A percentile compares a stretch with the other conserved stretches of the same genome.
These are phyloP conservation scores for Psittacara wagleri DNA, from an alignment of 2,113 vertebrate species.

Conservation along the genomic window DNA sequence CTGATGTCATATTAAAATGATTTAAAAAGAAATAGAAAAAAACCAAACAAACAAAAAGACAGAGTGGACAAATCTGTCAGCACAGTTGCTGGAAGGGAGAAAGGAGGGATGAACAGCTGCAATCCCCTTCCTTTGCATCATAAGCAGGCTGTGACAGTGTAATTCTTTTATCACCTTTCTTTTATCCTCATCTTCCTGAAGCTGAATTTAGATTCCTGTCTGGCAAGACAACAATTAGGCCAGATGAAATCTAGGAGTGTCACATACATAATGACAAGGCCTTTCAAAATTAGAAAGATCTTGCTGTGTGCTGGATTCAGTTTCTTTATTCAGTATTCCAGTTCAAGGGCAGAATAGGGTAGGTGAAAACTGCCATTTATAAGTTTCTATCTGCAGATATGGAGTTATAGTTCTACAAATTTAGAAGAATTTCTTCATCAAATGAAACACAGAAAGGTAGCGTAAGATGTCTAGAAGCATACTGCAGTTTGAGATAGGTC, in stretches of 20 bases:
- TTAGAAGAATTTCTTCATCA: not conserved
- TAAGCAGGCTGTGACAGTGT: not conserved
- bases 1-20: no score
- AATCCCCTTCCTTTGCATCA: not conserved
- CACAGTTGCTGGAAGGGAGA: not conserved
- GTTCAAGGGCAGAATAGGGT: not conserved
- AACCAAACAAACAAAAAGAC: rapidly evolving
- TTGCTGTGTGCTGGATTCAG: not conserved
- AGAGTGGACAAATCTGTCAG: not conserved
- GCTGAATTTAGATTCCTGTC: not conserved
- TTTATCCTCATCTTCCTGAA: not conserved
- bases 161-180: not conserved
- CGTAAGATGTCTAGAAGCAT: not conserved
- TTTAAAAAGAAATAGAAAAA: not conserved
- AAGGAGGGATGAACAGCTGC: not conserved
- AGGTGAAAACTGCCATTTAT: not conserved
- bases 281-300: not conserved
- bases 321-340: not conserved
- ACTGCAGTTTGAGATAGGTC: not conserved
- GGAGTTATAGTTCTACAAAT: not conserved
- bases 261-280: not conserved
- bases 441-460: not conserved
- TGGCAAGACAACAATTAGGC: not conserved
- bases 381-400: not conserved
- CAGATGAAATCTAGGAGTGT: not conserved